Evolutionary conservation across 2,888 invertebrate genomes (phyloP).

Genomic region (Zonitis immaculata): DNA sequence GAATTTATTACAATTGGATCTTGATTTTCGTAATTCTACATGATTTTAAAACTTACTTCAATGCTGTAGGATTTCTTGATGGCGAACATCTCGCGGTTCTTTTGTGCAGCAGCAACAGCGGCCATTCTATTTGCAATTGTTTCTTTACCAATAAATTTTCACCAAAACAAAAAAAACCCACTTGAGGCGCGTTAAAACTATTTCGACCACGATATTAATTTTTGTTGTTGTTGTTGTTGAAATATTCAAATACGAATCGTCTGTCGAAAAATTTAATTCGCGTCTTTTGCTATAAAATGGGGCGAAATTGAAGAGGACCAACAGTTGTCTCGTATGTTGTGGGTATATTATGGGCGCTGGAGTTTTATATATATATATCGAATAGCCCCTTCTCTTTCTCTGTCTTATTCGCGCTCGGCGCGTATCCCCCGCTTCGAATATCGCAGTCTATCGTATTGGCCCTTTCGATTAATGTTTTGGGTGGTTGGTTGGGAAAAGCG

Average conservation of each 20-base stretch:
- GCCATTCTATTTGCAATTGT: slow-evolving; percentile 54
- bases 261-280: slow-evolving; percentile 41
- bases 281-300: slow-evolving; percentile 30
- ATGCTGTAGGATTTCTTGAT: slow-evolving; percentile 97
- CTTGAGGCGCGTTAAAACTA: slow-evolving; percentile 43
- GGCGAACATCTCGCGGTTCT: slow-evolving; percentile 94
- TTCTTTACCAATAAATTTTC: slow-evolving; percentile 23
- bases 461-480: slow-evolving; percentile 44
- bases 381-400: slow-evolving; percentile 40
- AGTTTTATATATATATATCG: slow-evolving; percentile 45
- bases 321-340: slow-evolving; percentile 32
- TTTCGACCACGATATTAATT: slow-evolving; percentile 55
- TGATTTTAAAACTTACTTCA: slow-evolving; percentile 82
- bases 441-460: slow-evolving; percentile 37
- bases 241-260: slow-evolving; percentile 37
- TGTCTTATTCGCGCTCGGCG: slow-evolving; percentile 50
- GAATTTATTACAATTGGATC: slow-evolving; percentile 7
- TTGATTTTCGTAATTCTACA: neutral
- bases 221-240: neutral
- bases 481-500: slow-evolving; percentile 37
- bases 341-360: no score
- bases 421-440: slow-evolving; percentile 7
- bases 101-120: slow-evolving; percentile 89
- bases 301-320: slow-evolving; percentile 39
- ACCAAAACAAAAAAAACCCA: slow-evolving; percentile 27